phyloP scores from a whole-genome alignment of 2,113 vertebrate species.

The Pontoporia blainvillei region DNA sequence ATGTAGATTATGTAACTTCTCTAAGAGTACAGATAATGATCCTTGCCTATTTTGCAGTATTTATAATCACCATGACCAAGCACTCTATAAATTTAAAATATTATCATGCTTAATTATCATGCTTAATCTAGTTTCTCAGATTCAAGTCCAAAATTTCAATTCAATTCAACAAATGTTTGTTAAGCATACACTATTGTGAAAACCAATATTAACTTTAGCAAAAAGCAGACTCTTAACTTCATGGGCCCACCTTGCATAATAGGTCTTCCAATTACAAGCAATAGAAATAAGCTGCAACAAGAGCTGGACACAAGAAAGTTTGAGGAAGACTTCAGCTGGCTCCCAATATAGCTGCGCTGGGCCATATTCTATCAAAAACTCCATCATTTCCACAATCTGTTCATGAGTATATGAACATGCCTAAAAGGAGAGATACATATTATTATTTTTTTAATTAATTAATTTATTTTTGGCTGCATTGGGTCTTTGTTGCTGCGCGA shows the following conservation, averaged over 20 bases:
- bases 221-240: conserved; percentile 4
- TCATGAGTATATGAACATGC: conserved; percentile 96
- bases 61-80: background rate
- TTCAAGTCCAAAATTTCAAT: conserved; percentile 14
- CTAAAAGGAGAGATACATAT: conserved; percentile 73
- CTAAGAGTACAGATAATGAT: background rate
- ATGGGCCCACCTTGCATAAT: conserved; percentile 93
- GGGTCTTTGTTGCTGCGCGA: too few relatives aligned
- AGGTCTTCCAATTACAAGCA: conserved; percentile 98
- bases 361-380: conserved; percentile 96
- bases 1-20: background rate
- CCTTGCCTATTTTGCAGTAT: background rate
- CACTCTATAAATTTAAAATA: background rate
- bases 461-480: too few relatives aligned
- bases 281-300: conserved; percentile 98
- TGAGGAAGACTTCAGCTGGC: conserved; percentile 97
- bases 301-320: conserved; percentile 96
- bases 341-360: conserved; percentile 97
- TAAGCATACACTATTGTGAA: background rate
- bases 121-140: conserved; percentile 16
- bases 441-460: background rate
- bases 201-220: conserved; percentile 25
- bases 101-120: background rate
- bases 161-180: background rate
- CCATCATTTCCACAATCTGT: conserved; percentile 99